Evolutionary conservation across 2,888 invertebrate genomes (phyloP), one percentile per base, ranked within the genome.

Genomic region (Acholoe squamosa): DNA sequence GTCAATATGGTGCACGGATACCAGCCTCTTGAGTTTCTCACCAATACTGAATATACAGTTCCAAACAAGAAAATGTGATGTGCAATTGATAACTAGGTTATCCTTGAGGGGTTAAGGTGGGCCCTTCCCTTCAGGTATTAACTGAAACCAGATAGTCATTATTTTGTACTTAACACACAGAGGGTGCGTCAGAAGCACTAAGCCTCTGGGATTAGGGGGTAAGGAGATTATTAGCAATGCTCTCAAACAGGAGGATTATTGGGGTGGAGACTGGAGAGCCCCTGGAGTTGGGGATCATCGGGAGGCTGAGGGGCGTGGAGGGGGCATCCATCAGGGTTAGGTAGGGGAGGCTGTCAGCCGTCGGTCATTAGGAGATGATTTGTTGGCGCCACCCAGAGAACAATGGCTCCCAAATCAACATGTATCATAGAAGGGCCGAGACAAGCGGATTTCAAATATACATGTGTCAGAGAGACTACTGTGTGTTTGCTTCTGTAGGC

Each of bases 141-240:
- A 71, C 71, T 28, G 71, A 71, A 71, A 71, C 71, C 71, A 71
- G 71, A 71, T 71, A 71, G 71, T 71, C 71, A 71, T 71, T 71
- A 71, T 71, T 71, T 71, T 28, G 71, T 71, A 71, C 71, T 71
- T 71, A 71, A n/a, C 71, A 71, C 71, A 14, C 31, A 25, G 14
- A 71, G 71, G 71, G 28, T 28, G 31, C 71, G 71, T 71, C 71
- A 71, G 14, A 28, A n/a, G 25, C 71, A 71, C 71, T 71, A 71
- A 71, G 71, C 71, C 28, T 71, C 14, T 25, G 31, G 61, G 61
- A 25, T 14, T 71, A n/a, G 25, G 71, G 71, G 28, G n/a, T 71
- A 71, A 71, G 71, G 71, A 71, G 71, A 71, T 71, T 71, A 71
- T 71, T 71, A 71, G 71, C 71, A 71, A 71, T 71, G 71, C 71